Evolutionary conservation across 2,888 invertebrate species (phyloP).

Genomic region (Luperina testacea): DNA sequence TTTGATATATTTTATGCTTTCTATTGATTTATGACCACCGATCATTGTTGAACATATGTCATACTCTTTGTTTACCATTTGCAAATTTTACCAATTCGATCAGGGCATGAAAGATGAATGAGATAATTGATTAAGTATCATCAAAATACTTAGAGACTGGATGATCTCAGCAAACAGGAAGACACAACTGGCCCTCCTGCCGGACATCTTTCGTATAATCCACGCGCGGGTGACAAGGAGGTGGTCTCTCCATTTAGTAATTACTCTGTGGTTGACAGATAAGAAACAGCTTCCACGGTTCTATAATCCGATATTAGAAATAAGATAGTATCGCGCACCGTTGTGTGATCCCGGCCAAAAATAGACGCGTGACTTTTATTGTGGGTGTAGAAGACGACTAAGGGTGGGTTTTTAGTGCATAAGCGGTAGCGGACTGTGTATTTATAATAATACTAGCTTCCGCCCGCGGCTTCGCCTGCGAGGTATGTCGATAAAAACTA

Average conservation of each 20-base stretch:
- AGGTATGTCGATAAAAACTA: too few relatives aligned
- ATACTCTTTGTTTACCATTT: background rate
- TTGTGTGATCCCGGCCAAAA: conserved; percentile 52
- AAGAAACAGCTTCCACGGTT: conserved; percentile 47
- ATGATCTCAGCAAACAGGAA: background rate
- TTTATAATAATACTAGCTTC: too few relatives aligned
- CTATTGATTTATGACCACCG: background rate
- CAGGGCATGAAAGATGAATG: background rate
- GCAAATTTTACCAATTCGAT: background rate
- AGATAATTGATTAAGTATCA: background rate
- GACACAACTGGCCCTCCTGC: background rate
- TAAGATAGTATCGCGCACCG: conserved; percentile 50
- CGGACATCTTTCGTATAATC: background rate
- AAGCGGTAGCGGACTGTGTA: background rate
- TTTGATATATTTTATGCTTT: background rate
- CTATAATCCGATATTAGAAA: conserved; percentile 60
- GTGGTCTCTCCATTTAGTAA: conserved; percentile 23
- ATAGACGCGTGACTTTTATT: conserved; percentile 44
- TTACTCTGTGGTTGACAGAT: conserved; percentile 43
- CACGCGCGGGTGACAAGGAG: background rate
- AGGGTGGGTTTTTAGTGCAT: background rate
- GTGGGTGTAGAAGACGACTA: conserved; percentile 46
- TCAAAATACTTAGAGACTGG: background rate
- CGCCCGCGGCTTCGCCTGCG: too few relatives aligned
- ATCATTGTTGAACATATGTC: too few relatives aligned